Base-by-base conservation (phyloP, 2,888 invertebrate species). In the Habroteleia sp. region DNA sequence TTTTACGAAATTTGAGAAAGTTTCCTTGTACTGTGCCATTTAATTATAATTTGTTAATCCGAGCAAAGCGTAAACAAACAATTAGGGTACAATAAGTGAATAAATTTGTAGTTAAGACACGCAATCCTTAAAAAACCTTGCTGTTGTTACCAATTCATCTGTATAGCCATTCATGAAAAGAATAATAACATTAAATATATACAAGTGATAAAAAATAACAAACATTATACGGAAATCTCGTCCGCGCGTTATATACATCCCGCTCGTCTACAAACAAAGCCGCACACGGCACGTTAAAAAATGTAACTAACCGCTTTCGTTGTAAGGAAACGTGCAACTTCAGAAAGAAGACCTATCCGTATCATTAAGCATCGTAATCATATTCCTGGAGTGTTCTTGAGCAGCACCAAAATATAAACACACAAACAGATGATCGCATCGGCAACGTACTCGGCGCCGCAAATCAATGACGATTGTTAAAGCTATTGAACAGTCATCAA, bases 301-400 rank as follows among this genome's bases (percentile, higher is more conserved):
- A 17, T 44, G 35, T 54, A 14, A 71, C 93, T 92, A 86, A 93
- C 93, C 93, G 90, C 92, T 93, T 90, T 93, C 92, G 87, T 92
- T 93, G 89, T 92, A n/a, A 92, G 83, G 93, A 92, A 86, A 92
- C 91, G 87, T 93, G 91, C 86, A 93, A 90, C 87, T 93, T 91
- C 89, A 93, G 90, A 90, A 92, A 92, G 86, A 92, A 90, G 89
- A 92, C 91, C 89, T 92, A 92, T 87, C 89, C 85, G 84, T 88
- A 82, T 87, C 87, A 84, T 85, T 86, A 82, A 84, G 81, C 87
- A 87, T 87, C 81, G 83, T 87, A 82, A 86, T 83, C 82, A 85
- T 86, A 85, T 85, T 85, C 79, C 79, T 76, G 77, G 74, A 71
- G 74, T 50, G 58, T 58, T 60, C 65, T 54, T 16, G 60, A 54